Base-by-base conservation (phyloP, 2,888 invertebrate genomes). In the Caenorhabditis imperialis region DNA sequence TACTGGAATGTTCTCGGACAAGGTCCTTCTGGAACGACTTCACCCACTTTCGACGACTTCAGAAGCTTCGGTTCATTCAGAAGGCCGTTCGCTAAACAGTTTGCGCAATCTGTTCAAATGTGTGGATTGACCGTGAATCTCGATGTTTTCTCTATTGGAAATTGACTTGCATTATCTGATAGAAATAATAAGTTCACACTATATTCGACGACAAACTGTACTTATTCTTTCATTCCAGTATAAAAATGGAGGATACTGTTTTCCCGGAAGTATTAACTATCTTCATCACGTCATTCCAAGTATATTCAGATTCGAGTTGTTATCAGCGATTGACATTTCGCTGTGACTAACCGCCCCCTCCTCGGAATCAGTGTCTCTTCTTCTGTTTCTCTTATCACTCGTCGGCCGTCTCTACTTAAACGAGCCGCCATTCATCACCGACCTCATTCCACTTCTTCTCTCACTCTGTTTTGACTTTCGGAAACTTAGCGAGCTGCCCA, bases 21-120 rank as follows among this genome's bases (percentile, higher is more conserved):
- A 16, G 80, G 80, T 8, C 53, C 47, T 18, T 37, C 38, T n/a
- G 77, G 77, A 16, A 76, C 78, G 54, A 71, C 77, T 7, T 38
- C 71, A 6, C 51, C 75, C 37, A 74, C 72, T 47, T 78, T 81
- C 55, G 72, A 54, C 33, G 71, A 76, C 30, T 75, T 70, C 75
- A 55, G 62, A 35, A 27, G 62, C n/a, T 79, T 79, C 55, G 78
- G 75, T 40, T 44, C 60, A 8, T 79, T 67, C 69, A 71, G 37
- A 14, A 33, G 37, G 25, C 45, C 78, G 0, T 57, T 58, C 14
- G 77, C 61, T 10, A 77, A 77, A 33, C 77, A 77, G 47, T 77
- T 40, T 50, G 77, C 61, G 25, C 70, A 70, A 37, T 53, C 35
- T 45, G 77, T 74, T 20, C 18, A 47, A n/a, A 55, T 77, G 20